Evolutionary conservation across 2,888 invertebrate genomes (phyloP), one percentile per base, ranked within the genome.

Genomic region (Macaria liturata): DNA sequence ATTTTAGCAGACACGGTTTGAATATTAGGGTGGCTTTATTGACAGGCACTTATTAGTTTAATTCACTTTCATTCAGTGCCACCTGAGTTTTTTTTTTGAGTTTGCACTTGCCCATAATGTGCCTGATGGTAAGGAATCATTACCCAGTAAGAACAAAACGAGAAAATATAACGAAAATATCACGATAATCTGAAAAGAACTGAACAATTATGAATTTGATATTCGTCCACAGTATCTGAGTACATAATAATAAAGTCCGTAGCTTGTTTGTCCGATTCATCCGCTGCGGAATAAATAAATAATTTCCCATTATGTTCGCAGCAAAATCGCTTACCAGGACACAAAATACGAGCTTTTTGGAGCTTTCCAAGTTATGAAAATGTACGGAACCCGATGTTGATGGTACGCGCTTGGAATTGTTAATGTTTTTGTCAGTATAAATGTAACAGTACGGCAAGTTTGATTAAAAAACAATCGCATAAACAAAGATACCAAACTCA

Each of bases 321-420:
- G 9, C 3, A 46, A 50, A 56, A 34, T 50, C 55, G 40, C 40
- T 46, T 56, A 39, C 9, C 8, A 20, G 31, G 3, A n/a, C 20
- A 32, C n/a, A 51, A 52, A 49, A 34, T 9, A n/a, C 7, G 42
- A 42, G 42, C 42, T 42, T 42, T 40, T 42, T 37, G 5, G 34
- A 54, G 59, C 59, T 64, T 57, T 61, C 30, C 57, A 61, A 58
- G 51, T 46, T 54, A 59, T 61, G 58, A 61, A 59, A 64, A 64
- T 47, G 49, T 47, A 51, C 51, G 47, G 52, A 54, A 53, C 43
- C 40, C 50, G 57, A 54, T 53, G 59, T 57, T 50, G 49, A 47
- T 47, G 43, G 39, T 30, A 9, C 51, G 48, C 40, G 46, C 39
- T 7, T 47, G n/a, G 64, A 57, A 61, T 64, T 37, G n/a, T 49